Conservation (phyloP, 2,797 vertebrate species). For the Scarus forsteni region DNA sequence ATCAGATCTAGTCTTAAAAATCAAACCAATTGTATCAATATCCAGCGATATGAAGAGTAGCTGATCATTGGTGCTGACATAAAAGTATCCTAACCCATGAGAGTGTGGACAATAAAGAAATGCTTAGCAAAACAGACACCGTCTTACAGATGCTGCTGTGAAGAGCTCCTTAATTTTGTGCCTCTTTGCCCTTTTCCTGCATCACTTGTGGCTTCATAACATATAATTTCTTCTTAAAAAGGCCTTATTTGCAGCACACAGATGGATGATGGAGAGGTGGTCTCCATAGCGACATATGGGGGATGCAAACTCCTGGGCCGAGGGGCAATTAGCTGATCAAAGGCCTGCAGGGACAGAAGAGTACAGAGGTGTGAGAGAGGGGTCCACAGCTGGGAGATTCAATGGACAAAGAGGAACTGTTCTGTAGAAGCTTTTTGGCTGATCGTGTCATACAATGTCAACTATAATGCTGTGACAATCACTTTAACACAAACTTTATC, state of each 20-base stretch:
- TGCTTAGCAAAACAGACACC: background rate
- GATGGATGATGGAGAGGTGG: slow-evolving; percentile 71
- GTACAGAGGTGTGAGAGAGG: slow-evolving; percentile 67
- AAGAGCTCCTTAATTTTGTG: slow-evolving; percentile 1
- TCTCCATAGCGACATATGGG: slow-evolving; percentile 82
- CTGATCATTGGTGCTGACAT: background rate
- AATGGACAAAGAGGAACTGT: slow-evolving; percentile 58
- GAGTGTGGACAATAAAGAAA: background rate
- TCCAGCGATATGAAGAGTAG: too few relatives aligned
- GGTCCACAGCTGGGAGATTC: slow-evolving; percentile 71
- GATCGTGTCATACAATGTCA: background rate
- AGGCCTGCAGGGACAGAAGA: slow-evolving; percentile 70
- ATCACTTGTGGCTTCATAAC: slow-evolving; percentile 27
- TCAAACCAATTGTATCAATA: too few relatives aligned
- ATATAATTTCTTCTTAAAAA: slow-evolving; percentile 65
- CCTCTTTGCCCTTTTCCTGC: slow-evolving; percentile 25
- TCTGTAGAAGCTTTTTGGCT: slow-evolving; percentile 7
- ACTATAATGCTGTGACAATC: background rate
- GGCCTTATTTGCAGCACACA: slow-evolving; percentile 52
- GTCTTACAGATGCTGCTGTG: slow-evolving; percentile 13
- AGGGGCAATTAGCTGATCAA: slow-evolving; percentile 87
- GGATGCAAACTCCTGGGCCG: slow-evolving; percentile 76
- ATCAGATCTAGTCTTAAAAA: too few relatives aligned
- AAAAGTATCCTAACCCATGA: background rate
- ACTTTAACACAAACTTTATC: background rate